These are phyloP conservation scores for Drosophila paulistorum DNA, from an alignment of 1,140 invertebrate genomes.

Conservation along the genomic window DNA sequence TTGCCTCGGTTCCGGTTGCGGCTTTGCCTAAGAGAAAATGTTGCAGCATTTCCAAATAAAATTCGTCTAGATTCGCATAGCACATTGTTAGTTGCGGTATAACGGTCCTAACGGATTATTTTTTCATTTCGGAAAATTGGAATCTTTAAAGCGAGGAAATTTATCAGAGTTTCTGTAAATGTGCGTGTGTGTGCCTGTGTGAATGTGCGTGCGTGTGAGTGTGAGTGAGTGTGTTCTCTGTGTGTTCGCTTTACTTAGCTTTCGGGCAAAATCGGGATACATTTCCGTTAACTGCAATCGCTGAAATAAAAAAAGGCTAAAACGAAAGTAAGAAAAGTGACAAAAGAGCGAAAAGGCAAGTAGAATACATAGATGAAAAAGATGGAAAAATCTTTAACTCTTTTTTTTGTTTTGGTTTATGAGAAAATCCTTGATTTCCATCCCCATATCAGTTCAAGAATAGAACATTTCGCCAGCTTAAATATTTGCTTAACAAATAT, in stretches of 20 bases:
- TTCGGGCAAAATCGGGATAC: slow-evolving; percentile 72
- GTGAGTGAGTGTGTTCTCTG: slow-evolving; percentile 41
- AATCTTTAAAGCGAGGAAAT: slow-evolving; percentile 16
- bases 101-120: neutral
- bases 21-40: slow-evolving; percentile 40
- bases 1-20: slow-evolving; percentile 62
- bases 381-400: neutral
- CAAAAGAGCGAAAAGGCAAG: slow-evolving; percentile 12
- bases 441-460: slow-evolving; percentile 13
- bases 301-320: slow-evolving; percentile 14
- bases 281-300: slow-evolving; percentile 60
- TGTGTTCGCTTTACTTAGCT: slow-evolving; percentile 57
- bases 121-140: slow-evolving; percentile 19
- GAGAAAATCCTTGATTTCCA: slow-evolving; percentile 26
- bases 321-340: slow-evolving; percentile 27
- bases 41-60: slow-evolving; percentile 28
- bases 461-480: slow-evolving; percentile 41
- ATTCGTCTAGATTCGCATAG: slow-evolving; percentile 21
- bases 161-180: slow-evolving; percentile 11
- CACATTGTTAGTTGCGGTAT: neutral
- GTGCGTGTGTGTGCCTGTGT: slow-evolving; percentile 28
- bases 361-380: slow-evolving; percentile 11
- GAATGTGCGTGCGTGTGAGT: slow-evolving; percentile 22
- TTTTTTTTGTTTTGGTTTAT: slow-evolving; percentile 11
- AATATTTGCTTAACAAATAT: slow-evolving; percentile 66